Percentiles rank a stretch among this genome's conserved stretches.
phyloP scores from a whole-genome alignment of 2,888 invertebrate genomes.

The Nephrocerus scutellatus region DNA sequence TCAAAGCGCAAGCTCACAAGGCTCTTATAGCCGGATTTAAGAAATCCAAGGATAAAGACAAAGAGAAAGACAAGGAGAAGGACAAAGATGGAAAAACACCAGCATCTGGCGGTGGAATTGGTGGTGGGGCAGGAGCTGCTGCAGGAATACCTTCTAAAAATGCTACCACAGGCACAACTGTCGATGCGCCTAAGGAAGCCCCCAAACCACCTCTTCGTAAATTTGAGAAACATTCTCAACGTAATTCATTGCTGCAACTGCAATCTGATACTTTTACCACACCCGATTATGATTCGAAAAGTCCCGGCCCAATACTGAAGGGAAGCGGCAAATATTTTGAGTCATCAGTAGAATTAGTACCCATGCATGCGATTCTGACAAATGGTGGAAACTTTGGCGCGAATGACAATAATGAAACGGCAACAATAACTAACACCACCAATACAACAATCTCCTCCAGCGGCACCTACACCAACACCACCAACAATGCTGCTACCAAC shows the following conservation, averaged over 20 bases:
- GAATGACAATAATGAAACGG: too few species aligned
- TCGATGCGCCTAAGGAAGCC: slow-evolving; percentile 26
- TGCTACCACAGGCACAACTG: slow-evolving; percentile 13
- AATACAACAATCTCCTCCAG: too few species aligned
- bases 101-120: slow-evolving; percentile 10
- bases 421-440: too few species aligned
- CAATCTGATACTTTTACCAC: slow-evolving; percentile 30
- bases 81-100: slow-evolving; percentile 21
- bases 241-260: slow-evolving; percentile 40
- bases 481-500: too few species aligned
- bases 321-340: slow-evolving; percentile 17
- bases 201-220: slow-evolving; percentile 43
- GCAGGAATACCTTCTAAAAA: slow-evolving; percentile 7
- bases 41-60: slow-evolving; percentile 46
- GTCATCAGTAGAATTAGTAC: slow-evolving; percentile 39
- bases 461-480: too few species aligned
- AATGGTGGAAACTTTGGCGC: too few species aligned
- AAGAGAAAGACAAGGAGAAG: slow-evolving; percentile 36
- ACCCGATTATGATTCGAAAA: slow-evolving; percentile 20
- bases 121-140: slow-evolving; percentile 21
- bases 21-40: slow-evolving; percentile 47
- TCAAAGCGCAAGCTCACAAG: slow-evolving; percentile 46
- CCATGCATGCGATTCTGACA: slow-evolving; percentile 39
- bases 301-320: slow-evolving; percentile 21
- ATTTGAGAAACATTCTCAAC: slow-evolving; percentile 42